Evolutionary conservation across 2,888 invertebrate genomes (phyloP).

Genomic region (Dinocampus coccinellae): DNA sequence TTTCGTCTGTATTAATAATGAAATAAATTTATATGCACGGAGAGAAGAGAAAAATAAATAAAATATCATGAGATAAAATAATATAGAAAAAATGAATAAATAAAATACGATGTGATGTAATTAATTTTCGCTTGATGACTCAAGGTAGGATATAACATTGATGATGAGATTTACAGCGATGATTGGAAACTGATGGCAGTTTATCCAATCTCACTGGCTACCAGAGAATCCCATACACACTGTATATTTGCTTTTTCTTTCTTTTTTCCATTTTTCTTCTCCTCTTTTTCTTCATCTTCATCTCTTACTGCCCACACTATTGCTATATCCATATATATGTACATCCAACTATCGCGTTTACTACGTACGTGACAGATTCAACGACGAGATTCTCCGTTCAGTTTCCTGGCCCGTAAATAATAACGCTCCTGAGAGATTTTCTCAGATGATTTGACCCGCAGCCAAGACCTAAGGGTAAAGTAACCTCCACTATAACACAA

Average conservation of each 20-base stretch:
- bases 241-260: neutral
- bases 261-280: neutral
- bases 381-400: conserved; percentile 42
- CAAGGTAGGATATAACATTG: neutral
- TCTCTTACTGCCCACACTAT: neutral
- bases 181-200: conserved; percentile 19
- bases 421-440: conserved; percentile 46
- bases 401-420: conserved; percentile 42
- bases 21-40: neutral
- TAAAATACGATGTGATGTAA: neutral
- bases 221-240: neutral
- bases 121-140: neutral
- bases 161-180: conserved; percentile 11
- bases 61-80: neutral
- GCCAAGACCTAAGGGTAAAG: conserved; percentile 29
- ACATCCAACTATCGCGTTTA: conserved; percentile 35
- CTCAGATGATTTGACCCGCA: conserved; percentile 47
- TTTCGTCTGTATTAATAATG: neutral
- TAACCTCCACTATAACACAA: neutral
- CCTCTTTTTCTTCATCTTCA: neutral
- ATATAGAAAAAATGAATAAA: neutral
- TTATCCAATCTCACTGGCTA: conserved; percentile 18
- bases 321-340: conserved; percentile 9
- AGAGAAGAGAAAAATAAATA: no score
- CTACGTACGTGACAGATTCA: conserved; percentile 46